phyloP scores from a whole-genome alignment of 2,797 vertebrate species.

The Channallabes apus region DNA sequence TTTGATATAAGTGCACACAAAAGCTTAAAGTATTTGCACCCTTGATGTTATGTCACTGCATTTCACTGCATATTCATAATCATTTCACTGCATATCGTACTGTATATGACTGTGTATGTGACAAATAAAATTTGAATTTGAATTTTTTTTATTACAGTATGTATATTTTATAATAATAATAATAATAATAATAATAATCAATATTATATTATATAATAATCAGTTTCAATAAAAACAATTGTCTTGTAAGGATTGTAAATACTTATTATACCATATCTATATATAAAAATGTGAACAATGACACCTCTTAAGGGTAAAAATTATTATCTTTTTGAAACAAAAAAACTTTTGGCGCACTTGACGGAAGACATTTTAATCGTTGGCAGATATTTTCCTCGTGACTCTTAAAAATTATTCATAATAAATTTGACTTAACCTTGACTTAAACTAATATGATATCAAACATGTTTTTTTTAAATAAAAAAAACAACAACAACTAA shows the following conservation, averaged over 20 bases:
- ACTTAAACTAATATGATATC: neutral
- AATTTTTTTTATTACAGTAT: too few relatives aligned
- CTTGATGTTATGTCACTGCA: too few relatives aligned
- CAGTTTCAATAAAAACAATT: neutral
- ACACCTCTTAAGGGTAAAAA: neutral
- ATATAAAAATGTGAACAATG: neutral
- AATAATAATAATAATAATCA: too few relatives aligned
- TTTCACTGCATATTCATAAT: too few relatives aligned
- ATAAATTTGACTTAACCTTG: neutral
- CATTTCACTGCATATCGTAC: too few relatives aligned
- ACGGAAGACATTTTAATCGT: conserved; percentile 24
- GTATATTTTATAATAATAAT: neutral
- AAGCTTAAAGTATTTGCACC: too few relatives aligned
- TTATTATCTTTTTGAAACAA: neutral
- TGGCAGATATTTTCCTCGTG: neutral
- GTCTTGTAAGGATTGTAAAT: neutral
- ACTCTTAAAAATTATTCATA: neutral
- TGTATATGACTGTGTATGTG: too few relatives aligned
- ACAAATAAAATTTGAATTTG: too few relatives aligned
- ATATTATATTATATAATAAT: too few relatives aligned
- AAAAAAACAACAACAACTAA: neutral
- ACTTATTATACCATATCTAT: neutral
- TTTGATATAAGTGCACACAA: too few relatives aligned
- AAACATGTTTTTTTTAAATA: neutral
- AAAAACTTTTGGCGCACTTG: conserved; percentile 2